Percentiles rank a stretch among this genome's conserved stretches.
Conservation (phyloP, 2,888 invertebrate genomes). For the Idaea biselata region DNA sequence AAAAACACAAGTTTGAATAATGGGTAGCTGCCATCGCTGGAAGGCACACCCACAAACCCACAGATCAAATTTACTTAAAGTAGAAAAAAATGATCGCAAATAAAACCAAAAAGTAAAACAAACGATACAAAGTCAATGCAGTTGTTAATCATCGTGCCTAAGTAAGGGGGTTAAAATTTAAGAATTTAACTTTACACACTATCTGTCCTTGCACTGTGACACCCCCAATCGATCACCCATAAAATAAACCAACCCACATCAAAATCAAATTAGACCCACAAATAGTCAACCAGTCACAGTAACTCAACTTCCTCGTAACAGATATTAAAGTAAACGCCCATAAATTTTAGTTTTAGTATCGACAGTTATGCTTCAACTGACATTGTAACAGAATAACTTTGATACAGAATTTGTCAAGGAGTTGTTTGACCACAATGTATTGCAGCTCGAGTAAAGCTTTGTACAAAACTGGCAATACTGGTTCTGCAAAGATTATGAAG, state of each 20-base stretch:
- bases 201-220: not conserved
- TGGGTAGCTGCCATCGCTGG: too few species aligned
- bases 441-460: not conserved
- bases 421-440: slow-evolving; percentile 5
- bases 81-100: too few species aligned
- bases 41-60: too few species aligned
- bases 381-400: slow-evolving; percentile 16
- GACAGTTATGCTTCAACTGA: slow-evolving; percentile 10
- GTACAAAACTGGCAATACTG: not conserved
- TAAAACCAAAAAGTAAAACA: too few species aligned
- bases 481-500: too few species aligned
- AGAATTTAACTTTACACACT: not conserved
- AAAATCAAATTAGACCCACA: not conserved
- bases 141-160: too few species aligned
- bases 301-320: not conserved
- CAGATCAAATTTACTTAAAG: too few species aligned
- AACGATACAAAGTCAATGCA: too few species aligned
- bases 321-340: slow-evolving; percentile 1
- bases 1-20: too few species aligned
- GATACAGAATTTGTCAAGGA: slow-evolving; percentile 21
- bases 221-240: not conserved
- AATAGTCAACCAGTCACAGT: not conserved
- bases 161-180: too few species aligned
- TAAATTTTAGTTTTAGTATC: slow-evolving; percentile 6
- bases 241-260: not conserved